A percentile compares a stretch with the other conserved stretches of the same genome.
Conservation (phyloP, 2,797 vertebrate genomes). For the Lagodon rhomboides region DNA sequence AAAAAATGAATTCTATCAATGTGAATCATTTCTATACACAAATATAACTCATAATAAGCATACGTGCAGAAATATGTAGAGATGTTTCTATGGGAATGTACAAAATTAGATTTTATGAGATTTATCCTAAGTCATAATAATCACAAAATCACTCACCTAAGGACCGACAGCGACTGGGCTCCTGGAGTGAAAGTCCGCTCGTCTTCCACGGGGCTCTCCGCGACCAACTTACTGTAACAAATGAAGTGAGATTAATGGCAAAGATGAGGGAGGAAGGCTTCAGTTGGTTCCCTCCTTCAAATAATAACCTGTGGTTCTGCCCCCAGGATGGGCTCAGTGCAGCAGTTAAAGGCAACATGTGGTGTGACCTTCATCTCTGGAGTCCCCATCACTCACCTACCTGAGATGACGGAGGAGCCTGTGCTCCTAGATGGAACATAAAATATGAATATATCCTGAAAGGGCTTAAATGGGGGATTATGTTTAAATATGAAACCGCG, state of each 20-base stretch:
- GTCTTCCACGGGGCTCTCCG: constrained; percentile 33
- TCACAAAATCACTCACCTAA: constrained; percentile 69
- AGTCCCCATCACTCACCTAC: constrained; percentile 51
- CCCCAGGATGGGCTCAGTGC: constrained; percentile 81
- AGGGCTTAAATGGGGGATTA: not conserved
- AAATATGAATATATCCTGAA: not conserved
- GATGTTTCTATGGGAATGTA: not conserved
- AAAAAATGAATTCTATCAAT: not conserved
- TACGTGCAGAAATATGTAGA: not conserved
- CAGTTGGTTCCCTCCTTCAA: constrained; percentile 85
- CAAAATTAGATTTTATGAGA: not conserved
- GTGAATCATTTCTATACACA: not conserved
- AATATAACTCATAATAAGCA: not conserved
- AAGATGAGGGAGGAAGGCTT: constrained; percentile 69
- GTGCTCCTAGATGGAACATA: not conserved
- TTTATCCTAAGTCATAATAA: constrained; percentile 5
- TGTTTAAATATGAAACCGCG: not conserved
- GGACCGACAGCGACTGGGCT: constrained; percentile 38
- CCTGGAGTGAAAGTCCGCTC: constrained; percentile 39
- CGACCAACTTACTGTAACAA: constrained; percentile 58
- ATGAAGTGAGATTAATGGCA: constrained; percentile 68
- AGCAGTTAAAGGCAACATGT: constrained; percentile 81
- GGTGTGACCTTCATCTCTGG: constrained; percentile 82
- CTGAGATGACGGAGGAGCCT: constrained; percentile 29
- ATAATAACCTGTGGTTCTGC: constrained; percentile 86